phyloP scores from a whole-genome alignment of 2,113 vertebrate genomes.

The Campylorhamphus procurvoides region DNA sequence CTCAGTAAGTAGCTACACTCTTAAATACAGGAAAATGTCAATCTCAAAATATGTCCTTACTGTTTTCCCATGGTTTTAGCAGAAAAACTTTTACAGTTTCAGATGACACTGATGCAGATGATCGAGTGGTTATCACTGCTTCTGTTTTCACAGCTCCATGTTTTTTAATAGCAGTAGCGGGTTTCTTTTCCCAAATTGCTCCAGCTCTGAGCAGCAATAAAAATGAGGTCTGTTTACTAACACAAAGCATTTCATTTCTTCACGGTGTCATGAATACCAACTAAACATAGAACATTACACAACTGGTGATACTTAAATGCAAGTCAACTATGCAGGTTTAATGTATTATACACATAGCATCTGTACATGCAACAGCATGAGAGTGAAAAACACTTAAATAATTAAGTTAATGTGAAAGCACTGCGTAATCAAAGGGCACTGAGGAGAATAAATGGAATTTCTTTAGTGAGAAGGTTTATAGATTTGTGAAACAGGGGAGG shows the following conservation, averaged over 20 bases:
- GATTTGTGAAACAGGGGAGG: background rate
- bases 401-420: constrained; percentile 43
- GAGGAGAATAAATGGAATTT: constrained; percentile 17
- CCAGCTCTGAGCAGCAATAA: constrained; percentile 19
- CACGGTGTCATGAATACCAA: constrained; percentile 30
- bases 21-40: background rate
- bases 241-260: constrained; percentile 39
- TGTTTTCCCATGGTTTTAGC: background rate
- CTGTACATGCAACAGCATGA: constrained; percentile 18
- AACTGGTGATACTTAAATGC: constrained; percentile 58
- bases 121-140: background rate
- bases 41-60: background rate
- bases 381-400: constrained; percentile 39
- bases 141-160: background rate
- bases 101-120: background rate
- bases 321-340: constrained; percentile 48
- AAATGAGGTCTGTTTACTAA: constrained; percentile 49
- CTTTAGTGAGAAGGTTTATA: background rate
- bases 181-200: background rate
- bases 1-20: background rate
- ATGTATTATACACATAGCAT: constrained; percentile 58
- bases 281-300: constrained; percentile 43
- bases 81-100: background rate
- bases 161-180: background rate
- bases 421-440: constrained; percentile 35